Evolutionary conservation across 2,113 vertebrate genomes (phyloP).

Genomic region (Elephas maximus): DNA sequence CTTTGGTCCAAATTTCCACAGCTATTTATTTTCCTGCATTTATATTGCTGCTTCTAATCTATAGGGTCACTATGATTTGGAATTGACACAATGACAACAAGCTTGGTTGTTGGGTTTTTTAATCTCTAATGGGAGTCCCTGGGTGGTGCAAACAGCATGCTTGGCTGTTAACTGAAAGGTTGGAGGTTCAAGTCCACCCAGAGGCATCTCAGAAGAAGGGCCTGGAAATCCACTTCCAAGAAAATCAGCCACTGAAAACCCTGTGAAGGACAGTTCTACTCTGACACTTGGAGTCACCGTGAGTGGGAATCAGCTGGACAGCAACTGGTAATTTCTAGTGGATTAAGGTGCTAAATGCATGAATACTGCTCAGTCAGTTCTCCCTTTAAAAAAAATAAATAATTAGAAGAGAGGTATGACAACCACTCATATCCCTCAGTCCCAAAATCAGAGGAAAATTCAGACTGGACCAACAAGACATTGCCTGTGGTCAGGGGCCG

Average conservation of each 20-base stretch:
- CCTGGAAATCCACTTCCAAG: background rate
- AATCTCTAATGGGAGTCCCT: background rate
- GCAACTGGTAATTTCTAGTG: background rate
- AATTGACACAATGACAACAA: no score
- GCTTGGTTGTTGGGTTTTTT: no score
- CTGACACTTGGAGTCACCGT: background rate
- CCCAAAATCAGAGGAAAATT: background rate
- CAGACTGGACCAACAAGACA: background rate
- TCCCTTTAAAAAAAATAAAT: background rate
- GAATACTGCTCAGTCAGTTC: background rate
- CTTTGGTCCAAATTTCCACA: background rate
- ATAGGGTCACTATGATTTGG: no score
- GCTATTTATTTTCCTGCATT: constrained; percentile 4
- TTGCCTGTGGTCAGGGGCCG: background rate
- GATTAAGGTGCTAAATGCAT: background rate
- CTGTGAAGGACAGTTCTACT: background rate
- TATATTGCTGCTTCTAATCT: background rate
- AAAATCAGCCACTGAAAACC: background rate
- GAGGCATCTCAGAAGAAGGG: background rate
- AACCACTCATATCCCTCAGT: background rate
- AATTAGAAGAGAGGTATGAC: background rate
- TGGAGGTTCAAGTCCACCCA: background rate
- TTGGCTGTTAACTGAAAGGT: background rate
- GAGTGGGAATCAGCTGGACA: background rate
- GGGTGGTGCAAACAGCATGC: background rate